Conservation (phyloP, 2,888 invertebrate species). For the Lamellibrachia satsuma region DNA sequence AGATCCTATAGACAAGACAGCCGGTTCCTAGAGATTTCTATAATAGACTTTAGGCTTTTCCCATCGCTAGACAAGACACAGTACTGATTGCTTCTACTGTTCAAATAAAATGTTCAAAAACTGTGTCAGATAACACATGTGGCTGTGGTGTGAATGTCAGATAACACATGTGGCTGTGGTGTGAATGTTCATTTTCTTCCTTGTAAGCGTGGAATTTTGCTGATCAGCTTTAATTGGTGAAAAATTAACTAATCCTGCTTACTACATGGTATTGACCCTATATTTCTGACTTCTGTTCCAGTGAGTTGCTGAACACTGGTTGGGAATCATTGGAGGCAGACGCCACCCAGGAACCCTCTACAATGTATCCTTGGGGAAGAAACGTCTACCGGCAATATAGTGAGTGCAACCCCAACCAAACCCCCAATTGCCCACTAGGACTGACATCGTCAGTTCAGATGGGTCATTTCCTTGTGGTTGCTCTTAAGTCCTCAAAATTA, state of each 20-base stretch:
- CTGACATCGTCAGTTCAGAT: no score
- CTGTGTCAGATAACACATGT: no score
- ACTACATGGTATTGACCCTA: not conserved
- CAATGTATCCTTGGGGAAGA: not conserved
- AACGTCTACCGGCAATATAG: not conserved
- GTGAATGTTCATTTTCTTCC: not conserved
- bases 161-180: not conserved
- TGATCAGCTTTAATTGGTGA: not conserved
- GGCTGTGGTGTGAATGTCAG: no score
- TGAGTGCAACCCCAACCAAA: not conserved
- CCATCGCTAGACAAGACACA: not conserved
- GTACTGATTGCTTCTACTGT: not conserved
- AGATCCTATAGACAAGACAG: not conserved
- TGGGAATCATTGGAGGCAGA: not conserved
- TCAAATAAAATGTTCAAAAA: not conserved
- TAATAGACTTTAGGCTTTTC: not conserved
- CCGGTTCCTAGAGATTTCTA: not conserved
- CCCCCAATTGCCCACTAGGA: not conserved
- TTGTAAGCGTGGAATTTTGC: not conserved
- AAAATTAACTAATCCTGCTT: not conserved
- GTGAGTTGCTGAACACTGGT: conserved; percentile 9
- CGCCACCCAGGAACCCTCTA: not conserved
- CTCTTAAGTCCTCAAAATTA: no score
- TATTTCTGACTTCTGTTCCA: not conserved
- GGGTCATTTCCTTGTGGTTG: no score